These are phyloP conservation scores for Todiramphus saurophagus DNA, from an alignment of 2,113 vertebrate species.

Conservation along the genomic window DNA sequence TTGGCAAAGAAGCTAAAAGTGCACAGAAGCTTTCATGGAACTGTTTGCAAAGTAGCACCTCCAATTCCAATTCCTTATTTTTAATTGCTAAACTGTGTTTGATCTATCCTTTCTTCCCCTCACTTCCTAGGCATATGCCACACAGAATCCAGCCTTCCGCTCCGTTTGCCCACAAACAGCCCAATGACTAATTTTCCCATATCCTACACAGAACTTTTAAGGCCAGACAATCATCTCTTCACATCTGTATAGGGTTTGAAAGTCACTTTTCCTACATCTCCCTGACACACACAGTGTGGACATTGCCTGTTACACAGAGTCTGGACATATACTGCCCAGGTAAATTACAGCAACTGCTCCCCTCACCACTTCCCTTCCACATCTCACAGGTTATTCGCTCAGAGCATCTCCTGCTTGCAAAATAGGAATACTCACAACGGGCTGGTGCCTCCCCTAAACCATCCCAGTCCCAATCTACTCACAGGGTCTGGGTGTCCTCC, in stretches of 20 bases:
- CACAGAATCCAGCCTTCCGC: neutral
- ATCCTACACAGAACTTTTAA: neutral
- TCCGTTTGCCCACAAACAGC: neutral
- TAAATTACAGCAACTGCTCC: neutral
- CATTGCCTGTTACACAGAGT: no score
- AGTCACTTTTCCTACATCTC: neutral
- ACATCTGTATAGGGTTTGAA: neutral
- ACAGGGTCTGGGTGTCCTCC: conserved; percentile 86
- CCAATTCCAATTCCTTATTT: neutral
- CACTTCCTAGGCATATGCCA: neutral
- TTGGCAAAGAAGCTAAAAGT: neutral
- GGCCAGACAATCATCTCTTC: neutral
- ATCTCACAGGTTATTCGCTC: neutral
- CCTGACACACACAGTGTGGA: neutral
- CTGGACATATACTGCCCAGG: neutral
- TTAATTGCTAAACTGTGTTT: neutral
- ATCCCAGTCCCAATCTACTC: conserved; percentile 70
- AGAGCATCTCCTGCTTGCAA: neutral
- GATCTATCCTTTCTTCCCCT: neutral
- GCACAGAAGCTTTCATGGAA: neutral
- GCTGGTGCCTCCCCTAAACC: neutral
- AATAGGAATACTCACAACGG: fast-evolving
- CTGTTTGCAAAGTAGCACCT: neutral
- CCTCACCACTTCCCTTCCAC: neutral
- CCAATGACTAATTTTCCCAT: neutral